Base-by-base conservation (phyloP, 2,888 invertebrate genomes). In the Colostygia pectinataria region DNA sequence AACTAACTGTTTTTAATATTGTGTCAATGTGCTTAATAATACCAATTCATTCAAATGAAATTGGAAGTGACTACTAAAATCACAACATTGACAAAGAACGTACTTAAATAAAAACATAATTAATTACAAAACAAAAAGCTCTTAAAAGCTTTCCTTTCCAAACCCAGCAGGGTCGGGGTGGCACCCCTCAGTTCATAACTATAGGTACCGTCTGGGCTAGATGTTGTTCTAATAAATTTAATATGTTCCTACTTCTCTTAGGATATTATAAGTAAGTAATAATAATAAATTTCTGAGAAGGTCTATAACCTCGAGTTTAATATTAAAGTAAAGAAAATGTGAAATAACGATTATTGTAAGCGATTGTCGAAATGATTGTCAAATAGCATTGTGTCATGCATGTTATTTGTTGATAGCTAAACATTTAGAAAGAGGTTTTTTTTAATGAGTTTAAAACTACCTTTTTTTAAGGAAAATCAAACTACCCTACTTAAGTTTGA, bases 51-150 rank as follows among this genome's bases (percentile, higher is more conserved):
- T 41, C 14, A 47, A 50, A 50, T 45, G 8, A 50, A 53, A 49
- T 24, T 10, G 10, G 42, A 46, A 32, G 42, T 34, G 40, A 37
- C 31, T 42, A 53, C 48, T 58, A 56, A 56, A 75, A 71, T 68
- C 68, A 73, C 65, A 71, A 73, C 67, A 76, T 71, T 61, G 65
- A 64, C 66, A 71, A 74, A 64, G 63, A 73, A 71, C 70, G 68
- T 74, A 20, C 20, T 20, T 20, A 77, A 77, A 80, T 75, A 77
- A 78, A 78, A 81, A 78, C 70, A 75, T 79, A 85, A 84, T 80
- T 85, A 87, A 89, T 89, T 86, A 87, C 79, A 75, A 84, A 86
- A 85, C 85, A 88, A 88, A 86, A 86, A 87, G 83, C 87, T 83
- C 83, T 86, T 86, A 88, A 89, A 87, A 86, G 86, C 88, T 85